A percentile compares a stretch with the other conserved stretches of the same genome.
phyloP scores from a whole-genome alignment of 1,140 invertebrate genomes.

The Zelostemma sp. region DNA sequence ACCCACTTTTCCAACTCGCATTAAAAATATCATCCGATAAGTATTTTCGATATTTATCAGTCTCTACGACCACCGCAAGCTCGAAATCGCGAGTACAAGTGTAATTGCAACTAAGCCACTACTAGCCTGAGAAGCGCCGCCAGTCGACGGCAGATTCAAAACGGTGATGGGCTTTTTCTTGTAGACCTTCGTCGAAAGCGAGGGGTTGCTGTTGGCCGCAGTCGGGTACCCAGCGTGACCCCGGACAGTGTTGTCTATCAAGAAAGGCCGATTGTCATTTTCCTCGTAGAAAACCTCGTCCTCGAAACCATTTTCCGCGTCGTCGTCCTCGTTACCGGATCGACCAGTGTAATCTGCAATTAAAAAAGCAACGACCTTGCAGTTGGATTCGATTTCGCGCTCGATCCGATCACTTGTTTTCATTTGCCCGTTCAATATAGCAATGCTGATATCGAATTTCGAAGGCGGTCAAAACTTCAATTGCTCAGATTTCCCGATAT shows the following conservation, averaged over 20 bases:
- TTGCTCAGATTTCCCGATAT: slow-evolving; percentile 18
- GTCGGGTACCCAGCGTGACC: slow-evolving; percentile 32
- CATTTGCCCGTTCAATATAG: no score
- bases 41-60: slow-evolving; percentile 10
- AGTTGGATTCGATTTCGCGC: no score
- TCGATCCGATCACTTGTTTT: no score
- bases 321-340: slow-evolving; percentile 19
- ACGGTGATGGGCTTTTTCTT: slow-evolving; percentile 38
- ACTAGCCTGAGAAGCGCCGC: slow-evolving; percentile 46
- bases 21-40: slow-evolving; percentile 1
- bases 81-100: slow-evolving; percentile 39
- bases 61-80: slow-evolving; percentile 38
- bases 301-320: slow-evolving; percentile 28
- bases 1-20: slow-evolving; percentile 1
- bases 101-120: slow-evolving; percentile 48
- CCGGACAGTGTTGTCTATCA: slow-evolving; percentile 41
- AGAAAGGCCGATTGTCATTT: slow-evolving; percentile 34
- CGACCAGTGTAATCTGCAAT: slow-evolving; percentile 28
- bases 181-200: slow-evolving; percentile 32
- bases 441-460: background rate
- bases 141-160: slow-evolving; percentile 42
- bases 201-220: slow-evolving; percentile 30
- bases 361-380: no score
- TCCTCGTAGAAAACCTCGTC: slow-evolving; percentile 30
- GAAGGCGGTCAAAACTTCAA: background rate